phyloP scores from a whole-genome alignment of 2,888 invertebrate species.

The Drosophila tripunctata region DNA sequence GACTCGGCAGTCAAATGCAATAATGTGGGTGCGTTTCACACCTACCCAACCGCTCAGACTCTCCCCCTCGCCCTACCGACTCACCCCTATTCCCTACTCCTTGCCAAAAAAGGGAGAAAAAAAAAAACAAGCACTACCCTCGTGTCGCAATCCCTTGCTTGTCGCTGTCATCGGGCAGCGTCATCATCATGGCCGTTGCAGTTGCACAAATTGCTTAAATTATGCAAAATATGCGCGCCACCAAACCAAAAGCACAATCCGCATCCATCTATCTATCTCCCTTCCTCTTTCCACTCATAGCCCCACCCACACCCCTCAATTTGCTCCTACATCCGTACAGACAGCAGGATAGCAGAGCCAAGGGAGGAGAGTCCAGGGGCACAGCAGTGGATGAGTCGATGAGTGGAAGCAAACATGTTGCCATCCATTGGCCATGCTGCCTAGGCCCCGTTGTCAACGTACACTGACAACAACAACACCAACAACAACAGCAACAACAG shows the following conservation, averaged over 20 bases:
- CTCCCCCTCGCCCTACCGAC: not conserved
- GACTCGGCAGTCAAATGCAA: slow-evolving; percentile 51
- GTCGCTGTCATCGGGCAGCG: slow-evolving; percentile 46
- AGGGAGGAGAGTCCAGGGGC: not conserved
- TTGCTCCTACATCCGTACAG: too few species aligned
- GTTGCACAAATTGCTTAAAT: slow-evolving; percentile 80
- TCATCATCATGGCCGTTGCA: slow-evolving; percentile 46
- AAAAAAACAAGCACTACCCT: too few species aligned
- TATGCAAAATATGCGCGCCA: slow-evolving; percentile 80
- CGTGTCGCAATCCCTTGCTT: slow-evolving; percentile 34
- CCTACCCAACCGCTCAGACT: slow-evolving; percentile 9
- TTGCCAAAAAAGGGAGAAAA: too few species aligned
- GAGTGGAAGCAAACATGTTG: slow-evolving; percentile 33
- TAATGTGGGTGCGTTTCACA: slow-evolving; percentile 65
- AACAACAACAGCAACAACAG: slow-evolving; percentile 40
- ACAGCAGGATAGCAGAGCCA: not conserved
- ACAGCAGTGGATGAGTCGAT: slow-evolving; percentile 1
- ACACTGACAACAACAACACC: slow-evolving; percentile 37
- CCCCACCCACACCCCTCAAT: not conserved
- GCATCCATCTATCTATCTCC: not conserved
- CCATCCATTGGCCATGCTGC: slow-evolving; percentile 36
- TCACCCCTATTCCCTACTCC: not conserved
- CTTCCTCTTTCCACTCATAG: not conserved
- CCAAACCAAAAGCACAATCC: slow-evolving; percentile 66
- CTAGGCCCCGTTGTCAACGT: slow-evolving; percentile 52